Evolutionary conservation across 2,797 vertebrate species (phyloP).

Genomic region (Taeniopygia guttata): DNA sequence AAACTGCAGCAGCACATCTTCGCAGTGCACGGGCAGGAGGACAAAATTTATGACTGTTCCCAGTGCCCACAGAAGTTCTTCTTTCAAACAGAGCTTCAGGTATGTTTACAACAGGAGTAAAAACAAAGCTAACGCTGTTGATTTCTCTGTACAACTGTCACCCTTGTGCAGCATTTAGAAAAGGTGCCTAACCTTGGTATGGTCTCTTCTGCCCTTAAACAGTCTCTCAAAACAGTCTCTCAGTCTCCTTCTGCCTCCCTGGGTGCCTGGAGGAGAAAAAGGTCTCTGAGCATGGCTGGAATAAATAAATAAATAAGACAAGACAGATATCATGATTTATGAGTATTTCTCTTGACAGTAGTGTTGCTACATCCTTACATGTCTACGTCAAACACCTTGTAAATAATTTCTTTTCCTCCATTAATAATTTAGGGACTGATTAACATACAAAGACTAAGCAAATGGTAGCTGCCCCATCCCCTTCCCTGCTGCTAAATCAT

Average conservation of each 20-base stretch:
- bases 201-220: conserved; percentile 1
- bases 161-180: neutral
- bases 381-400: conserved; percentile 64
- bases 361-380: conserved; percentile 44
- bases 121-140: neutral
- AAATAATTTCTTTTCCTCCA: conserved; percentile 71
- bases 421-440: conserved; percentile 71
- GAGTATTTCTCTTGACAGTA: conserved; percentile 67
- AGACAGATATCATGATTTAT: conserved; percentile 60
- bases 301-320: conserved; percentile 69
- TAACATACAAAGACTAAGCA: conserved; percentile 70
- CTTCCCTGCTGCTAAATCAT: neutral
- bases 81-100: conserved; percentile 99
- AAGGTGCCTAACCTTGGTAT: neutral
- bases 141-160: neutral
- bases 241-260: neutral
- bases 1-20: conserved; percentile 99
- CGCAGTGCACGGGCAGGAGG: conserved; percentile 95
- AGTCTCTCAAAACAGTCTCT: neutral
- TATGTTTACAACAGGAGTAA: conserved; percentile 65
- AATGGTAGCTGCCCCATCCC: conserved; percentile 33
- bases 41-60: conserved; percentile 98
- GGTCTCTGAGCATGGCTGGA: conserved; percentile 38
- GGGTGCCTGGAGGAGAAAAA: conserved; percentile 1
- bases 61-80: conserved; percentile 99